Evolutionary conservation across 2,113 vertebrate genomes (phyloP).

Genomic region (Montifringilla adamsi): DNA sequence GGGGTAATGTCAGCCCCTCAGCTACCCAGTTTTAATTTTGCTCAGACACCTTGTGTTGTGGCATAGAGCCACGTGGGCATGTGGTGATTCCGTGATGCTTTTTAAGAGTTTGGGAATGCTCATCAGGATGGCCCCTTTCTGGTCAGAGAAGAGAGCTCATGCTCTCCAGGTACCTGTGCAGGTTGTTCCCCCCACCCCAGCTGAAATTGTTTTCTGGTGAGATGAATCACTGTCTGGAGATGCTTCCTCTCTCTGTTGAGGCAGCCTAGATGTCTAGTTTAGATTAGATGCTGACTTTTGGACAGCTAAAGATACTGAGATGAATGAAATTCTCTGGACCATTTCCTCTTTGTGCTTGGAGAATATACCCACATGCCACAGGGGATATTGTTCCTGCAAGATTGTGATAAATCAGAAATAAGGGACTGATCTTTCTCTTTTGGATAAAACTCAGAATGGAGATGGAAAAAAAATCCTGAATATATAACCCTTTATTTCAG

Average conservation of each 20-base stretch:
- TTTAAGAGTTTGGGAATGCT: neutral
- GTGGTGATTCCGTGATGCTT: neutral
- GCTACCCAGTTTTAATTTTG: neutral
- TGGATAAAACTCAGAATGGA: neutral
- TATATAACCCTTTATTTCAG: neutral
- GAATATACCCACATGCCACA: neutral
- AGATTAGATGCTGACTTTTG: slow-evolving; percentile 50
- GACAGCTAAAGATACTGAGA: slow-evolving; percentile 1
- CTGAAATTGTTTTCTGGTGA: neutral
- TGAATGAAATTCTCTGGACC: slow-evolving; percentile 9
- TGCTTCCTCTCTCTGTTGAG: neutral
- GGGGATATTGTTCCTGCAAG: neutral
- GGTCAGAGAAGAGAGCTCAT: neutral
- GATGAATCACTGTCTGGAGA: slow-evolving; percentile 50
- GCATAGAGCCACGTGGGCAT: neutral
- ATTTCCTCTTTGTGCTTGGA: neutral
- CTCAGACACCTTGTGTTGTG: neutral
- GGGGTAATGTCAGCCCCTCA: neutral
- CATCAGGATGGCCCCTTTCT: neutral
- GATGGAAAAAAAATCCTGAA: neutral
- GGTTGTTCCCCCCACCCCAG: neutral
- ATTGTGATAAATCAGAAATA: neutral
- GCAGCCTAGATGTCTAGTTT: slow-evolving; percentile 49
- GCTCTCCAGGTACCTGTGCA: neutral
- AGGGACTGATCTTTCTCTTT: neutral